A percentile compares a stretch with the other conserved stretches of the same genome.
Evolutionary conservation across 2,113 vertebrate genomes (phyloP).

Genomic region (Erythrolamprus reginae): DNA sequence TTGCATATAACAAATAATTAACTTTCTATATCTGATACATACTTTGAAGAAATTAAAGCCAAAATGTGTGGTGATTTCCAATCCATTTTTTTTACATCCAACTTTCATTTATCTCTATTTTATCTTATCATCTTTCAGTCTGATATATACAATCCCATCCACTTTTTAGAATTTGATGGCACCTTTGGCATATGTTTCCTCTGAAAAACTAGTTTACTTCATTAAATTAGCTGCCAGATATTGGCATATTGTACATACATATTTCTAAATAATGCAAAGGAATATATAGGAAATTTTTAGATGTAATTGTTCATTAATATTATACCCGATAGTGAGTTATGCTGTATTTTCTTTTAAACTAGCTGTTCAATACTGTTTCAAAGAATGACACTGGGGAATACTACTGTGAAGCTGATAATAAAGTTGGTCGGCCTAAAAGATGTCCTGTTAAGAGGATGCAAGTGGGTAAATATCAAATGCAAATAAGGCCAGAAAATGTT

Average conservation of each 20-base stretch:
- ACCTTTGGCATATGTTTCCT: background rate
- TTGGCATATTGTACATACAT: background rate
- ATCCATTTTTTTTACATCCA: background rate
- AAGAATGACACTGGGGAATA: conserved; percentile 84
- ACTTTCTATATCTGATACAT: background rate
- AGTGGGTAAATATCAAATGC: conserved; percentile 71
- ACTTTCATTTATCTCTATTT: background rate
- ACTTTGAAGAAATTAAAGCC: background rate
- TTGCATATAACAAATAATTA: background rate
- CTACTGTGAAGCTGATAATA: conserved; percentile 87
- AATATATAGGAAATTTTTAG: background rate
- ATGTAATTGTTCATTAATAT: background rate
- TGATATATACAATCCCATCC: background rate
- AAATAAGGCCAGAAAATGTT: conserved; percentile 10
- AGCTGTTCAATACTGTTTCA: conserved; percentile 86
- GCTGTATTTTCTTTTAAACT: conserved; percentile 35
- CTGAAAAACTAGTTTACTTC: background rate
- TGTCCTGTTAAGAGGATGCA: conserved; percentile 80
- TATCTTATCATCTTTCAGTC: background rate
- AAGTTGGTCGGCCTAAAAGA: conserved; percentile 77
- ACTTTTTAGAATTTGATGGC: background rate
- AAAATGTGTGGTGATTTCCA: background rate
- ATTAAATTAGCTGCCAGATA: background rate
- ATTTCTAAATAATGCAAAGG: background rate
- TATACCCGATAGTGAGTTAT: background rate